Evolutionary conservation across 2,797 vertebrate species (phyloP), one percentile per base, ranked within the genome.

Genomic region (Numenius phaeopus): DNA sequence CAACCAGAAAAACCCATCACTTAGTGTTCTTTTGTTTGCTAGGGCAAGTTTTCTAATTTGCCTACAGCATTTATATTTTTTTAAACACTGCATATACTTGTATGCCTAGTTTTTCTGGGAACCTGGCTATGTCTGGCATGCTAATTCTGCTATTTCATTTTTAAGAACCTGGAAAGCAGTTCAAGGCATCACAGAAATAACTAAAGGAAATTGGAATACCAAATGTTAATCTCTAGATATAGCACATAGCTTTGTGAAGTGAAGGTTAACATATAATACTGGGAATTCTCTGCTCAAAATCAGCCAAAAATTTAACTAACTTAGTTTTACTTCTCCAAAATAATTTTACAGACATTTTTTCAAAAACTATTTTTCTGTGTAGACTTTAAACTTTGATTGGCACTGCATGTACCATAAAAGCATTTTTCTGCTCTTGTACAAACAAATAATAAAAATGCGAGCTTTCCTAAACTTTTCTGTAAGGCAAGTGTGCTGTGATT

Each of bases 111-210:
- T 92, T 57, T 89, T 92, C 66, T 89, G 80, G 70, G 77, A 93
- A 47, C 72, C 70, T 89, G 47, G 20, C 57, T 91, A 3, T 84
- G 55, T 82, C 81, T 91, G 87, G 44, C 89, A 49, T 89, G 78
- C 34, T 87, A 84, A 92, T 92, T 91, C 59, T 83, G 39, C 50
- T 93, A 5, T 76, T 95, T 87, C 78, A 10, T 66, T 92, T 94
- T 73, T 73, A 82, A 82, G 86, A 94, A 84, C 66, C 70, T 89
- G 75, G 81, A 77, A 80, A 76, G 71, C 42, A 72, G 29, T 79
- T 95, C 54, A 59, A 73, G 71, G 23, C 70, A 64, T 32, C 58
- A 27, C 30, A 87, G 59, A 81, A 83, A 50, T 79, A 80, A 58
- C 81, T 91, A n/a, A 59, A 80, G 80, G 49, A 77, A 82, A 65